Evolutionary conservation across 2,113 vertebrate genomes (phyloP).

Genomic region (Gnathonemus longibarbis): DNA sequence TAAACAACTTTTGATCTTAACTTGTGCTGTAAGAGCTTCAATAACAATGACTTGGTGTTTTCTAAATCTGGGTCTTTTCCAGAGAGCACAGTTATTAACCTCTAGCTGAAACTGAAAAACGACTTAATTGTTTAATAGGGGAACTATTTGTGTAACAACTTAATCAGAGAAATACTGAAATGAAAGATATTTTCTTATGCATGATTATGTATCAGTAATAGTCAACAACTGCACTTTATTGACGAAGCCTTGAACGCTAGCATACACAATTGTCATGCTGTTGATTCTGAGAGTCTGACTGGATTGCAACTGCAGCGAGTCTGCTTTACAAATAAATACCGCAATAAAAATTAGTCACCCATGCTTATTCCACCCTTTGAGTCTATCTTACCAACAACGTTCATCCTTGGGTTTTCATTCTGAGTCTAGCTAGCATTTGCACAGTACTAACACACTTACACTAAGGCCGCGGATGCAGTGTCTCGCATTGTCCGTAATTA

Average conservation of each 20-base stretch:
- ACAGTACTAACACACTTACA: background rate
- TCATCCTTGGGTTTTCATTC: background rate
- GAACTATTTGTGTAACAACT: background rate
- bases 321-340: background rate
- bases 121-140: background rate
- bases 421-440: background rate
- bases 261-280: background rate
- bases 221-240: background rate
- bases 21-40: background rate
- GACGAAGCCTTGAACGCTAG: background rate
- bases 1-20: background rate
- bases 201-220: background rate
- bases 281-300: background rate
- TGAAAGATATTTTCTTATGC: background rate
- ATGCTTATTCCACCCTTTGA: background rate
- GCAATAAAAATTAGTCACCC: background rate
- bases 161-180: background rate
- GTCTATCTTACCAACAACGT: background rate
- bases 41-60: background rate
- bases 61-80: background rate
- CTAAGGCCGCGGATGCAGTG: background rate
- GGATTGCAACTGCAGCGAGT: background rate
- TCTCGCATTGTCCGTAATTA: background rate
- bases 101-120: background rate
- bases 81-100: background rate